Base-by-base conservation (phyloP, 2,888 invertebrate species). In the Campoplex nolae region DNA sequence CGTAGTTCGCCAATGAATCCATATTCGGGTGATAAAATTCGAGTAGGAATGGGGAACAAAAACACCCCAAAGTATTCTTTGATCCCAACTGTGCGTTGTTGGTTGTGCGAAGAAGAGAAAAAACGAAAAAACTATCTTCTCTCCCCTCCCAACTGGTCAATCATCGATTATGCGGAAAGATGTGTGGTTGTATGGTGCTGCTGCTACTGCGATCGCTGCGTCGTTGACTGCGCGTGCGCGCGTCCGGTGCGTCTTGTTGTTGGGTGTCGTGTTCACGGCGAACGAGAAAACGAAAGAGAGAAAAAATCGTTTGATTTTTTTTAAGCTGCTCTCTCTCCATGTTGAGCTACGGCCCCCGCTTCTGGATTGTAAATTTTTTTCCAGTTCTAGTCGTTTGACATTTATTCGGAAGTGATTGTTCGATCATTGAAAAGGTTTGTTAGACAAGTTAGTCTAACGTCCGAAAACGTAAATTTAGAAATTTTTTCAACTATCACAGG, bases 1-100 rank as follows among this genome's bases (percentile, higher is more conserved):
- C 97, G 93, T 97, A 97, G 92, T 96, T 97, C 87, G 97, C 96
- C 86, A 97, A 95, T 71, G 97, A 97, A 94, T 97, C 97, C 97
- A 97, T 97, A 87, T 91, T 91, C 91, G 90, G 89, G 90, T 62
- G 38, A n/a, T 11, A 42, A 45, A 71, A 45, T 77, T 16, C 18
- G 65, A 48, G 48, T 51, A 56, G 38, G 38, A 77, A 85, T 75
- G 80, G 75, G 56, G 48, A 74, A 38, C 38, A 38, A 62, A 80
- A 42, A 62, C 32, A 70, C n/a, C 70, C 42, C 70, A 11, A 45
- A 70, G 23, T 65, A 62, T 35, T 76, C 65, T 62, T 82, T 51
- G 76, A 81, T 45, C 48, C n/a, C n/a, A 71, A 81, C 80, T 85
- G 67, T 45, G 85, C 76, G 85, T 81, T 77, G 81, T 73, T 85